Percentiles rank a stretch among this genome's conserved stretches.
Evolutionary conservation across 2,113 vertebrate genomes (phyloP).

Genomic region (Clupea harengus): DNA sequence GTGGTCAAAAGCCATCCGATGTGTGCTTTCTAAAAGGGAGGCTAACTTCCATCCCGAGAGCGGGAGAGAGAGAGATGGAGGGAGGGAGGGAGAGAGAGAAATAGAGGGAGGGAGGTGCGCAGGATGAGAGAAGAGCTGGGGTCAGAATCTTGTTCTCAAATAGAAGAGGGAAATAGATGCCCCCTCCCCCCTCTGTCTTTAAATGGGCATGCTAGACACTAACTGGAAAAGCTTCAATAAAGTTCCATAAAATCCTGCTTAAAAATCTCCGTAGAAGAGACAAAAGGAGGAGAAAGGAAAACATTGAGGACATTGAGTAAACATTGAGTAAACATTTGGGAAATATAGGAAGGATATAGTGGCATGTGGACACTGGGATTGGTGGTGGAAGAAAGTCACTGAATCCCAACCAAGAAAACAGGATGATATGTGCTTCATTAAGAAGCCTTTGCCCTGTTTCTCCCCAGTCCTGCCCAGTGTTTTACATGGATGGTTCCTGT

Average conservation of each 20-base stretch:
- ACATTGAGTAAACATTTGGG: background rate
- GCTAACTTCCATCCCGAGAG: background rate
- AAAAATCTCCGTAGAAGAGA: background rate
- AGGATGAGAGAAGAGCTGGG: background rate
- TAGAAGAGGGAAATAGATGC: background rate
- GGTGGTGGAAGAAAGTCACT: background rate
- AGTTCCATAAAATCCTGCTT: background rate
- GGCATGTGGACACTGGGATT: background rate
- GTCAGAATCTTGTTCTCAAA: background rate
- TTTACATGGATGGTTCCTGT: background rate
- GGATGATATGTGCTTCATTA: background rate
- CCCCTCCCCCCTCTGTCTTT: background rate
- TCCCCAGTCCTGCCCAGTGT: background rate
- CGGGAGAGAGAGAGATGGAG: background rate
- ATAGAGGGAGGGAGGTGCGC: background rate
- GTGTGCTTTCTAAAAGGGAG: constrained; percentile 22
- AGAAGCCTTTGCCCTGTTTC: background rate
- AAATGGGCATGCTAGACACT: background rate
- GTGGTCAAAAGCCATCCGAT: constrained; percentile 41
- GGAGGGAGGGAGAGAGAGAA: background rate
- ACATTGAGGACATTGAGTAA: background rate
- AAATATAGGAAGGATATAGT: background rate
- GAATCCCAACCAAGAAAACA: background rate
- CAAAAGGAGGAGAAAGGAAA: background rate
- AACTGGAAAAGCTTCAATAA: background rate